phyloP scores from a whole-genome alignment of 2,888 invertebrate species.

The Dexiosoma caninum region DNA sequence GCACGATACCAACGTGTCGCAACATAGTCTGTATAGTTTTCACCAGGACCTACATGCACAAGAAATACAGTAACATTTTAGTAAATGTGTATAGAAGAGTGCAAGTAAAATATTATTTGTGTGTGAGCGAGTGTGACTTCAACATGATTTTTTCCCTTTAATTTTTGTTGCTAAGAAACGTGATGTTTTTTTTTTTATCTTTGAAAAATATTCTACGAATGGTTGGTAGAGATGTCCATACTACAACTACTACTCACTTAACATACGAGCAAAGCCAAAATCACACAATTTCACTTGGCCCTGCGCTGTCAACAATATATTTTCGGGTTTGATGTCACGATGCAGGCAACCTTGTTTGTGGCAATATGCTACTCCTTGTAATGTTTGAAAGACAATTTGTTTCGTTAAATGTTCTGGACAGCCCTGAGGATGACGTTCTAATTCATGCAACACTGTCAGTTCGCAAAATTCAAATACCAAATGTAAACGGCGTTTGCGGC shows the following conservation, averaged over 20 bases:
- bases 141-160: conserved; percentile 9
- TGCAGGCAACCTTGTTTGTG: conserved; percentile 97
- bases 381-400: conserved; percentile 96
- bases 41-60: conserved; percentile 87
- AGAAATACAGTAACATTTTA: neutral
- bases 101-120: neutral
- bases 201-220: neutral
- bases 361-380: conserved; percentile 97
- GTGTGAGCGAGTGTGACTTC: neutral
- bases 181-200: conserved; percentile 36
- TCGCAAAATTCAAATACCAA: conserved; percentile 99
- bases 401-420: conserved; percentile 94
- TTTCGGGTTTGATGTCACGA: conserved; percentile 98
- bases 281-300: conserved; percentile 97
- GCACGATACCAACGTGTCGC: conserved; percentile 99
- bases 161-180: conserved; percentile 12
- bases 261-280: conserved; percentile 98
- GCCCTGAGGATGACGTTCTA: conserved; percentile 95
- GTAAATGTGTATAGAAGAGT: neutral
- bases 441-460: conserved; percentile 95
- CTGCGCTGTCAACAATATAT: conserved; percentile 93
- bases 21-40: conserved; percentile 99
- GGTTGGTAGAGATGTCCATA: neutral
- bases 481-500: conserved; percentile 95
- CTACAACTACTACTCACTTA: conserved; percentile 81